Conservation (phyloP, 2,888 invertebrate genomes). For the Drosophila prostipennis region DNA sequence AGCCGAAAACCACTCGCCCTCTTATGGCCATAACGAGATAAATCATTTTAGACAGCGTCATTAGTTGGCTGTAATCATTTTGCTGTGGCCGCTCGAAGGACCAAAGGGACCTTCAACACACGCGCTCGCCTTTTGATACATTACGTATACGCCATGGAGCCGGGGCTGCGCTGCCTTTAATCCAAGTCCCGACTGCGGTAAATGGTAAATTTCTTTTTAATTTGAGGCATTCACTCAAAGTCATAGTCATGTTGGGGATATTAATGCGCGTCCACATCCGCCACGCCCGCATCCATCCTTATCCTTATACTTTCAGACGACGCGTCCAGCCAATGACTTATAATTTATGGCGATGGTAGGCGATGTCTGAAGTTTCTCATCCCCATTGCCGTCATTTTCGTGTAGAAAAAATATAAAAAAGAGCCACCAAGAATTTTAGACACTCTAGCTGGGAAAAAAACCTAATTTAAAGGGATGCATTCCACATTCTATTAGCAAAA, state of each 20-base stretch:
- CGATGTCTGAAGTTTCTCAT: conserved; percentile 16
- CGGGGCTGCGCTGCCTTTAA: conserved; percentile 23
- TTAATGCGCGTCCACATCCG: conserved; percentile 63
- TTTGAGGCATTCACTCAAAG: conserved; percentile 82
- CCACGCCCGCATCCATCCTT: conserved; percentile 10
- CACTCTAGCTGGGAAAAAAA: not conserved
- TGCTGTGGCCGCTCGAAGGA: conserved; percentile 41
- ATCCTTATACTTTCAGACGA: conserved; percentile 18
- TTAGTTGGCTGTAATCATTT: conserved; percentile 81
- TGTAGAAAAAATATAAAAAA: not conserved
- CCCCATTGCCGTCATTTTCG: conserved; percentile 1
- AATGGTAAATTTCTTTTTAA: conserved; percentile 82
- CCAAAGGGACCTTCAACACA: conserved; percentile 14
- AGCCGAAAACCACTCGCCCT: conserved; percentile 20
- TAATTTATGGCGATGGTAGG: conserved; percentile 77
- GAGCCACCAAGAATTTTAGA: not conserved
- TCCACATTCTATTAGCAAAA: conserved; percentile 3
- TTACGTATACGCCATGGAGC: conserved; percentile 47
- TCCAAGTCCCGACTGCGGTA: conserved; percentile 57
- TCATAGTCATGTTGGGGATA: conserved; percentile 79
- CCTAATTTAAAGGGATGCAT: conserved; percentile 5
- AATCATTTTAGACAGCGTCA: conserved; percentile 81
- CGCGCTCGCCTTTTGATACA: conserved; percentile 65
- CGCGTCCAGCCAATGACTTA: conserved; percentile 76
- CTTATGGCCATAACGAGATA: conserved; percentile 73